phyloP scores from a whole-genome alignment of 1,140 invertebrate genomes.

The Lethrus apterus region DNA sequence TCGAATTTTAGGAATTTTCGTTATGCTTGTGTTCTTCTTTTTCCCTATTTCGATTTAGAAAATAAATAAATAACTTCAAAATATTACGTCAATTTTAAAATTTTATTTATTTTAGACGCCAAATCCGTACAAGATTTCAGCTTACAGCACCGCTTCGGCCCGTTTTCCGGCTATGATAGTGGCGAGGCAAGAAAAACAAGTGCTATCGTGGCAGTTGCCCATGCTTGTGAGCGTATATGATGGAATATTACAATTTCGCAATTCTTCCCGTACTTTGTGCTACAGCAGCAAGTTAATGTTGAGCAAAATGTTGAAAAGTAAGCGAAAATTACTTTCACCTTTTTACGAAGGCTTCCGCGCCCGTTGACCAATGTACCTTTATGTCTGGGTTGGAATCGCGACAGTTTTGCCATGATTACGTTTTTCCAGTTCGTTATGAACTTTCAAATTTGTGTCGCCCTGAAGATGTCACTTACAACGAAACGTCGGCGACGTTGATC shows the following conservation, averaged over 20 bases:
- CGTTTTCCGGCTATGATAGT: slow-evolving; percentile 31
- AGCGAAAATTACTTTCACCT: neutral
- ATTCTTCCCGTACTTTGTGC: slow-evolving; percentile 58
- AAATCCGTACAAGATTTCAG: slow-evolving; percentile 31
- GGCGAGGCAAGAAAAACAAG: slow-evolving; percentile 39
- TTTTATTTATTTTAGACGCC: slow-evolving; percentile 10
- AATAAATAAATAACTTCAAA: no score
- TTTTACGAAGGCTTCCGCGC: neutral
- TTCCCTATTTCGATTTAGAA: no score
- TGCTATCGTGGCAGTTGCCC: slow-evolving; percentile 63
- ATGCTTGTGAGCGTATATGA: slow-evolving; percentile 46
- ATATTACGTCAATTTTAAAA: neutral
- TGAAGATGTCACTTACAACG: neutral
- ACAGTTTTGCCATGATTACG: neutral
- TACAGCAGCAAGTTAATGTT: slow-evolving; percentile 43
- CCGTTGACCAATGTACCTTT: no score
- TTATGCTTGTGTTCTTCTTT: no score
- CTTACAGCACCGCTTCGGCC: slow-evolving; percentile 20
- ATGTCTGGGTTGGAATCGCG: neutral
- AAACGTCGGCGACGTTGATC: no score
- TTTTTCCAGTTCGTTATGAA: neutral
- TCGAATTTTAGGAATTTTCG: slow-evolving; percentile 4
- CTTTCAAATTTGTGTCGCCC: neutral
- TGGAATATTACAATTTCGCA: slow-evolving; percentile 43
- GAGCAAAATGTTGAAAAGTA: slow-evolving; percentile 7